phyloP scores from a whole-genome alignment of 2,888 invertebrate genomes.

The Endomychus coccineus region DNA sequence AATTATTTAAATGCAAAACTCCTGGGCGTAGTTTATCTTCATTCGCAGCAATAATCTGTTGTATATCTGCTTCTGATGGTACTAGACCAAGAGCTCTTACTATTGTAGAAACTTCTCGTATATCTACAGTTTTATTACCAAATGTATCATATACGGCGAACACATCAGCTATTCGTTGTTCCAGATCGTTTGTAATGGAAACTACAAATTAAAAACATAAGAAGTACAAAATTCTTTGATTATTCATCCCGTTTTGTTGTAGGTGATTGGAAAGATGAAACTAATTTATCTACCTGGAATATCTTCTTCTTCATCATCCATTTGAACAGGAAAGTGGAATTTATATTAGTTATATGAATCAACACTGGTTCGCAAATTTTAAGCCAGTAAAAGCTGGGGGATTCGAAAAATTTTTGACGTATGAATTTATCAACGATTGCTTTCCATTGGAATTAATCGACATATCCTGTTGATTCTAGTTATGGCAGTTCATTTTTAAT shows the following conservation, averaged over 20 bases:
- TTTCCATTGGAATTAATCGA: too few species aligned
- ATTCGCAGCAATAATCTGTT: conserved; percentile 77
- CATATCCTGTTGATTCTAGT: too few species aligned
- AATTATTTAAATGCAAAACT: conserved; percentile 64
- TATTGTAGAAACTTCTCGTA: conserved; percentile 85
- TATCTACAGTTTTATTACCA: conserved; percentile 79
- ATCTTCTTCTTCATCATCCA: background rate
- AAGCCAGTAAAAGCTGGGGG: too few species aligned
- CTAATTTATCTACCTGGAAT: background rate
- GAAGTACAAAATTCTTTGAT: conserved; percentile 12
- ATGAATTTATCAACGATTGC: too few species aligned
- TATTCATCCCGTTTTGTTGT: background rate
- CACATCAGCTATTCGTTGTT: conserved; percentile 74
- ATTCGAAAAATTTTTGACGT: too few species aligned
- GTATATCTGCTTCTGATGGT: conserved; percentile 84
- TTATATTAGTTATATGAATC: too few species aligned
- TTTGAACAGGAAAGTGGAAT: too few species aligned
- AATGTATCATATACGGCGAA: conserved; percentile 89
- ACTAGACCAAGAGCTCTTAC: conserved; percentile 81
- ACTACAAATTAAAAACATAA: too few species aligned
- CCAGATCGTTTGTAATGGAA: conserved; percentile 59
- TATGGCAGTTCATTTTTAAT: too few species aligned
- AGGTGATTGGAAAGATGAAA: too few species aligned
- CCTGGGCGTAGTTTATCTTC: conserved; percentile 76
- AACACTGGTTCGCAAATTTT: too few species aligned